Evolutionary conservation across 2,113 vertebrate genomes (phyloP).

Genomic region (Hyperoodon ampullatus): DNA sequence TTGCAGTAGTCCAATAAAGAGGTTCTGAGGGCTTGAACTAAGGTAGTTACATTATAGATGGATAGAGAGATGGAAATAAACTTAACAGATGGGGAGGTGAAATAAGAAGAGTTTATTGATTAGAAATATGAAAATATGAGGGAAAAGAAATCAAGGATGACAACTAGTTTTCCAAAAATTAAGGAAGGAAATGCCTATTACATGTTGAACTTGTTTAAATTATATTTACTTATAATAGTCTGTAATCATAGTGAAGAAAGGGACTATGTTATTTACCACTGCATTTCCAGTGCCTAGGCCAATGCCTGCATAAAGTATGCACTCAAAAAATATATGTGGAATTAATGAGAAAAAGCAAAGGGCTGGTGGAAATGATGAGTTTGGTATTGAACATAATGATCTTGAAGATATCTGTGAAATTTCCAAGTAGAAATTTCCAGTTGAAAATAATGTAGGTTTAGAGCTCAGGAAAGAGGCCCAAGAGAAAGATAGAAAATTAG

Average conservation of each 20-base stretch:
- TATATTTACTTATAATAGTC: neutral
- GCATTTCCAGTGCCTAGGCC: neutral
- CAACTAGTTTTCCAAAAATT: neutral
- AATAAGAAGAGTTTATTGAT: neutral
- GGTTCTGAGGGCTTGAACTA: neutral
- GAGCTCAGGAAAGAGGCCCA: neutral
- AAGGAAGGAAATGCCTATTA: neutral
- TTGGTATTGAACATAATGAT: neutral
- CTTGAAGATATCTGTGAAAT: neutral
- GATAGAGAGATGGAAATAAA: neutral
- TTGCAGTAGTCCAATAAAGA: neutral
- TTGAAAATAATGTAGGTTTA: neutral
- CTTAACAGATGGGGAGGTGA: neutral
- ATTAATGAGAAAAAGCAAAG: constrained; percentile 21
- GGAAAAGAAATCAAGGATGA: neutral
- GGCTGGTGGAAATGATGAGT: neutral
- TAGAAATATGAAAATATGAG: neutral
- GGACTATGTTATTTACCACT: neutral
- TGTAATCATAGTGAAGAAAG: neutral
- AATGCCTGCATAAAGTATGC: neutral
- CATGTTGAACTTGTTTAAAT: neutral
- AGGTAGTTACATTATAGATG: neutral
- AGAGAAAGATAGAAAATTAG: neutral
- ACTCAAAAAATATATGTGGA: neutral
- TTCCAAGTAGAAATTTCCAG: constrained; percentile 15